Evolutionary conservation across 2,888 invertebrate genomes (phyloP), one percentile per base, ranked within the genome.

Genomic region (Drosophila pseudotalamancana): DNA sequence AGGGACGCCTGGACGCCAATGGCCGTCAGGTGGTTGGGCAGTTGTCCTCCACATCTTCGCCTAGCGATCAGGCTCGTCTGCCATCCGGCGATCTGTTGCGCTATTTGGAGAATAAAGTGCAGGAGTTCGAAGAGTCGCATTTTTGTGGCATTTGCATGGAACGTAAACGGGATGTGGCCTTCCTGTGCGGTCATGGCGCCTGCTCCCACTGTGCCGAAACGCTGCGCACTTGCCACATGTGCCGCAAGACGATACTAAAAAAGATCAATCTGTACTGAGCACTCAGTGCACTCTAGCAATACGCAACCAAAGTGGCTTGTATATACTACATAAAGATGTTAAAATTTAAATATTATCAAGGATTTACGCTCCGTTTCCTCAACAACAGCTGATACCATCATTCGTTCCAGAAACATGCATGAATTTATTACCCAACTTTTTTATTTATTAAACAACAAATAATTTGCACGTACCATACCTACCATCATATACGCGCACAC

Each of bases 71-170:
- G 60, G 72, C 86, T 3, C 92, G 94, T n/a, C 93, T 94, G 77
- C 94, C 94, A 0, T 94, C 94, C 51, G 93, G 94, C 0, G 95
- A 95, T 89, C 92, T 95, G 39, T 90, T 95, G 88, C 92, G 94
- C 2, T 92, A 92, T 85, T 91, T 96, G 53, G 96, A 96, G 89
- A 94, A 94, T 76, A 95, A 96, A 91, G 95, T 97, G 63, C 95
- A 95, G 37, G 97, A 97, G 91, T 95, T 97, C 74, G 97, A 97
- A 89, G 97, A 97, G 87, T 95, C 96, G 14, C 95, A 96, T 84
- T 94, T 95, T 89, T 97, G 97, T 88, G 95, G 95, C 54, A 97
- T 97, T 77, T 97, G 97, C 90, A 96, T 97, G 97, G 97, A 97
- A 87, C 92, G 96, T 29, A 93, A 94, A 63, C 92, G 95, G 31